Base-by-base conservation (phyloP, 1,140 invertebrate species). In the Cyphomyrmex costatus region DNA sequence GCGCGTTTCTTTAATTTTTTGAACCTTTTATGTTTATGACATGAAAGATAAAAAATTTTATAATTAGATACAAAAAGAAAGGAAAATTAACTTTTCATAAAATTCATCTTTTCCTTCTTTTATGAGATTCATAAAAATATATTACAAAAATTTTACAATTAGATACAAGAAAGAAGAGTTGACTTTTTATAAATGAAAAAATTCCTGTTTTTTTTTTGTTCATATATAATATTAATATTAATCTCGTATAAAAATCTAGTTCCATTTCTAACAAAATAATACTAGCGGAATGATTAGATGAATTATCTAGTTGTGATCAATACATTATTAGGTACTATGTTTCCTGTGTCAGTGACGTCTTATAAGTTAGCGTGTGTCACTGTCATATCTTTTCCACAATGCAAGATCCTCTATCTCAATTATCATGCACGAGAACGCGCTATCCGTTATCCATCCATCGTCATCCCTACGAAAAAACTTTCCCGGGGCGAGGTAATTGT, bases 401-500 rank as follows among this genome's bases (percentile, higher is more conserved):
- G n/a, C 36, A 19, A 8, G 65, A 14, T 70, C 5, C 1, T 3
- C n/a, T 14, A 36, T 49, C 21, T 70, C 53, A 16, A 49, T 83
- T 83, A 60, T 46, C 4, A 61, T 74, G 79, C 68, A n/a, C 46
- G 61, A 16, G 33, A 68, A 79, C 46, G 46, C 61, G 7, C 16
- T 73, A 58, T 82, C 5, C 14, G 24, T 53, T 73, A 71, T 24
- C 66, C 65, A 46, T 68, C 24, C 27, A 27, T 42, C 19, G 19
- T 82, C 36, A 16, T 60, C 51, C 36, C 19, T 36, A 49, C 36
- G 36, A 21, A 66, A 30, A 49, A 46, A 74, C 53, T 60, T 83
- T 70, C 24, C 30, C 66, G 51, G 21, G 24, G 53, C 30, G 68
- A 60, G 30, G 24, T 49, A 74, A 83, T 83, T 46, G 68, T 83